These are phyloP conservation scores for Hyles vespertilio DNA, from an alignment of 1,140 invertebrate species.

Conservation along the genomic window DNA sequence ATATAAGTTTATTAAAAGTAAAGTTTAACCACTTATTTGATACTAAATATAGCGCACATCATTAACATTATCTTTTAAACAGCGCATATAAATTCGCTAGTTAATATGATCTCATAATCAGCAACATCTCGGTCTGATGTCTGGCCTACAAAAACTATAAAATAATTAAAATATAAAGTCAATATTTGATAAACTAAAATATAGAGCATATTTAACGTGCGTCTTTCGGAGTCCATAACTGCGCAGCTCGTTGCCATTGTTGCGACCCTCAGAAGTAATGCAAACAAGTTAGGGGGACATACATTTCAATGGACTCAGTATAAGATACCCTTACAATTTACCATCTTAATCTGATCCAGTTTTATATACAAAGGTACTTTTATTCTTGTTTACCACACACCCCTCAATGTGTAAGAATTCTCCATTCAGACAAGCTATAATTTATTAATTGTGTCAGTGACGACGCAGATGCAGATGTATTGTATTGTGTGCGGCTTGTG, in stretches of 20 bases:
- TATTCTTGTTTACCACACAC: constrained; percentile 59
- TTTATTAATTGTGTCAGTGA: constrained; percentile 34
- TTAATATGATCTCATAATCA: too few species aligned
- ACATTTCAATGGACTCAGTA: constrained; percentile 19
- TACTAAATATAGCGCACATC: not conserved
- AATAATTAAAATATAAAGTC: too few species aligned
- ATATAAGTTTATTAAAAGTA: too few species aligned
- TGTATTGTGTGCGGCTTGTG: constrained; percentile 8
- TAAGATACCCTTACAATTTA: constrained; percentile 35
- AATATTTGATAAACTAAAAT: too few species aligned
- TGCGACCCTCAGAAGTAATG: constrained; percentile 1
- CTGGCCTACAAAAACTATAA: too few species aligned
- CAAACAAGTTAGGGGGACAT: constrained; percentile 7
- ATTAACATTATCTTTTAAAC: too few species aligned
- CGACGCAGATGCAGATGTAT: constrained; percentile 25
- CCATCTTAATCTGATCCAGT: constrained; percentile 46
- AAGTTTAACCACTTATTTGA: not conserved
- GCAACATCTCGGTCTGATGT: too few species aligned
- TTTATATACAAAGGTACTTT: constrained; percentile 34
- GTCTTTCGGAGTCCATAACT: too few species aligned
- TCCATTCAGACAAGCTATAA: constrained; percentile 26
- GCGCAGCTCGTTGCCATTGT: constrained; percentile 1
- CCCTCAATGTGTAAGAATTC: constrained; percentile 24
- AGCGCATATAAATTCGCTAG: too few species aligned
- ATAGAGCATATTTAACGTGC: too few species aligned